Evolutionary conservation across 2,888 invertebrate species (phyloP).

Genomic region (Empis livida): DNA sequence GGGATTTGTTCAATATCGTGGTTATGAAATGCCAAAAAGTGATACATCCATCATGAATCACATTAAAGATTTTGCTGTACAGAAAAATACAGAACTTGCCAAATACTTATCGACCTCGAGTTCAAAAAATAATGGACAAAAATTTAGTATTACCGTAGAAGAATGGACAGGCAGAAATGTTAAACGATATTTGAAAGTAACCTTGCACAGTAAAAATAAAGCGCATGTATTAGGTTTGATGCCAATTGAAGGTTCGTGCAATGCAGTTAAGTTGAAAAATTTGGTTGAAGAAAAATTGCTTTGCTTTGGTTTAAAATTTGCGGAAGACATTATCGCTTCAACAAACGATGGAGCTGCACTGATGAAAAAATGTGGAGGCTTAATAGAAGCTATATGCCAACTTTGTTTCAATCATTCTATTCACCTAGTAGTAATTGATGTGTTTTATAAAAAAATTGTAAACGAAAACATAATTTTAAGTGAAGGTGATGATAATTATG

Average conservation of each 20-base stretch:
- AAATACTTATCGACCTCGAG: not conserved
- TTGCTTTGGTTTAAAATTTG: not conserved
- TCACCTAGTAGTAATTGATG: not conserved
- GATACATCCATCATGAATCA: not conserved
- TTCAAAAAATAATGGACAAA: not conserved
- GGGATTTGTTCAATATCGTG: not conserved
- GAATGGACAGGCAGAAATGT: not conserved
- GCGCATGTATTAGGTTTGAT: not conserved
- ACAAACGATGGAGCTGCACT: not conserved
- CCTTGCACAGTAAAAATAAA: not conserved
- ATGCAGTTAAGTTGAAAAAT: not conserved
- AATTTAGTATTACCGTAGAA: not conserved
- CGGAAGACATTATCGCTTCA: not conserved
- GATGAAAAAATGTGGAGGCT: not conserved
- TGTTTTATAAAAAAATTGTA: not conserved
- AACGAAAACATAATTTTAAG: not conserved
- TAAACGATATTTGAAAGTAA: not conserved
- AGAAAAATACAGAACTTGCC: not conserved
- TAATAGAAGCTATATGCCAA: not conserved
- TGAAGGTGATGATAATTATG: not conserved
- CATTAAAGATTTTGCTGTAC: not conserved
- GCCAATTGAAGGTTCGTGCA: not conserved
- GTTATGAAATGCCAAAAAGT: slow-evolving; percentile 2
- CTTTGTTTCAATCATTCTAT: not conserved
- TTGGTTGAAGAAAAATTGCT: not conserved